Evolutionary conservation across 1,140 invertebrate species (phyloP).

Genomic region (Leptoteleia sp.): DNA sequence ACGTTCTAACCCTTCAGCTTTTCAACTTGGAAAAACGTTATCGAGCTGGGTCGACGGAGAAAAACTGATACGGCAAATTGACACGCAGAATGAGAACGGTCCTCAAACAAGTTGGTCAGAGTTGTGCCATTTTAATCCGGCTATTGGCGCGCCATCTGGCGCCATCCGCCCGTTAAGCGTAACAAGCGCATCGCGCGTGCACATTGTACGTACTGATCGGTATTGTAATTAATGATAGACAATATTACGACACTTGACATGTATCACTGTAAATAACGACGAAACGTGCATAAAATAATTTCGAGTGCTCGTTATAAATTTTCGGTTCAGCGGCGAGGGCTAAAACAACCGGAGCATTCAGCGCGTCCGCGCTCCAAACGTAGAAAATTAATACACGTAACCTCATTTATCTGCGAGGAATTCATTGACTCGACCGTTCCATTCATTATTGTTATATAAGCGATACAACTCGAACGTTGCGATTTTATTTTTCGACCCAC

Average conservation of each 20-base stretch:
- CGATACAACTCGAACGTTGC: slow-evolving; percentile 9
- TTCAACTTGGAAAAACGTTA: too few relatives aligned
- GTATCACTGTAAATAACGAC: slow-evolving; percentile 60
- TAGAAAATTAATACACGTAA: slow-evolving; percentile 56
- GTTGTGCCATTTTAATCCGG: too few relatives aligned
- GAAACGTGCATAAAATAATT: slow-evolving; percentile 54
- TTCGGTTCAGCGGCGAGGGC: slow-evolving; percentile 52
- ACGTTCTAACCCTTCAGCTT: too few relatives aligned
- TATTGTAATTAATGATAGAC: slow-evolving; percentile 66
- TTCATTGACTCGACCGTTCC: slow-evolving; percentile 45
- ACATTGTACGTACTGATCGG: slow-evolving; percentile 47
- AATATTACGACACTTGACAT: slow-evolving; percentile 60
- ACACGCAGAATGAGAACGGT: too few relatives aligned
- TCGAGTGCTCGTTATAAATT: slow-evolving; percentile 62
- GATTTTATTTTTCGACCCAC: slow-evolving; percentile 38
- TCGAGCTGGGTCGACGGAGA: too few relatives aligned
- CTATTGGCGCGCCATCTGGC: too few relatives aligned
- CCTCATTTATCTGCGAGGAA: slow-evolving; percentile 51
- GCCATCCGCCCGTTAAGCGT: too few relatives aligned
- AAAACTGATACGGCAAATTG: too few relatives aligned
- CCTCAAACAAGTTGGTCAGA: too few relatives aligned
- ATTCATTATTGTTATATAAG: slow-evolving; percentile 58
- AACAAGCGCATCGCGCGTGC: too few relatives aligned
- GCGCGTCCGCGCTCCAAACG: slow-evolving; percentile 26
- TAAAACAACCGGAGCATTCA: slow-evolving; percentile 42